phyloP scores from a whole-genome alignment of 1,140 invertebrate species.

The Drosophila ambigua region DNA sequence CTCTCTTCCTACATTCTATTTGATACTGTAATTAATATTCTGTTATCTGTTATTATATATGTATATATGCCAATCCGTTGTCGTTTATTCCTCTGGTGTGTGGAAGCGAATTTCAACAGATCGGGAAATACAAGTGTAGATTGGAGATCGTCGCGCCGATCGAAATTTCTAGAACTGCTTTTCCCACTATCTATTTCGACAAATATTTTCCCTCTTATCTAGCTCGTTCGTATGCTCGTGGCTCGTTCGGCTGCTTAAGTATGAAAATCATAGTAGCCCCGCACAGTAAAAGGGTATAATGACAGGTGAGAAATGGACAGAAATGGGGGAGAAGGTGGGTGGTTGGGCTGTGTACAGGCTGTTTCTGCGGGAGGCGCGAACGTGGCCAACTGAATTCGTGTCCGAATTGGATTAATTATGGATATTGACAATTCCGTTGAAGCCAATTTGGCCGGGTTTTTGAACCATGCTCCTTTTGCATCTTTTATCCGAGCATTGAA shows the following conservation, averaged over 20 bases:
- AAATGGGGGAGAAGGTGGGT: conserved; percentile 1
- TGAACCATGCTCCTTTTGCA: neutral
- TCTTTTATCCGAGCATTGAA: conserved; percentile 58
- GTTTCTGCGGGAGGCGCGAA: neutral
- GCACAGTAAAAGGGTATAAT: conserved; percentile 3
- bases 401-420: conserved; percentile 72
- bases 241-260: too few species aligned
- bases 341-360: neutral
- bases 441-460: conserved; percentile 50
- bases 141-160: neutral
- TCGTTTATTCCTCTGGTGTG: too few species aligned
- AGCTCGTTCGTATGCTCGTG: too few species aligned
- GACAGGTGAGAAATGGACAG: conserved; percentile 61
- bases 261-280: too few species aligned
- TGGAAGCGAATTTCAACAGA: too few species aligned
- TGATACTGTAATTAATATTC: too few species aligned
- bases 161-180: conserved; percentile 51
- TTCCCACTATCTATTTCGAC: too few species aligned
- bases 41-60: too few species aligned
- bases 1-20: neutral
- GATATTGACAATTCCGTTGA: conserved; percentile 36
- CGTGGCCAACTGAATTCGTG: conserved; percentile 43
- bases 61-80: too few species aligned
- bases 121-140: too few species aligned
- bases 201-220: too few species aligned